Evolutionary conservation across 2,888 invertebrate genomes (phyloP).

Genomic region (Pristionchus maxplancki): DNA sequence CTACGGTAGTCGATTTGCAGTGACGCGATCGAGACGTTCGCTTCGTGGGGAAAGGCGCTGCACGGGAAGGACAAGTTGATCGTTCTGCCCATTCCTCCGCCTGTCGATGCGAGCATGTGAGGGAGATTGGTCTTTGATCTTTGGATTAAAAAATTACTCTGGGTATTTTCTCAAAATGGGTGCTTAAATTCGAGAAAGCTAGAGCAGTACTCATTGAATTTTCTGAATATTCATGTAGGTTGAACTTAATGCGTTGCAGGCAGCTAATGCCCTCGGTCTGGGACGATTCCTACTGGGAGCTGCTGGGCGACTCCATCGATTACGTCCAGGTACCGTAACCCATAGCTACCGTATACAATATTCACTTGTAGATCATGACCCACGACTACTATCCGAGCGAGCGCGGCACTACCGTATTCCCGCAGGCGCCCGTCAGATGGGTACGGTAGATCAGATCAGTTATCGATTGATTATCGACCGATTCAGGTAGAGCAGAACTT

Average conservation of each 20-base stretch:
- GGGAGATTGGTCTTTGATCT: not conserved
- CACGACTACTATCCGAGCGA: constrained; percentile 43
- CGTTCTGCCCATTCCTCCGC: constrained; percentile 50
- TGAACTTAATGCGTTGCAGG: not conserved
- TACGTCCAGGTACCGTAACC: constrained; percentile 41
- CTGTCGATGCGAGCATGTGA: constrained; percentile 44
- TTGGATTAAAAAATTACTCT: not conserved
- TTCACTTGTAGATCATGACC: constrained; percentile 43
- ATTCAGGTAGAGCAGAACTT: constrained; percentile 47
- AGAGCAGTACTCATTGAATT: too few species aligned
- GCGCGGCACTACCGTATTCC: not conserved
- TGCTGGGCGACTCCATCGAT: constrained; percentile 23
- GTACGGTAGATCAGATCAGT: not conserved
- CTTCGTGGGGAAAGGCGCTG: constrained; percentile 39
- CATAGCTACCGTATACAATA: not conserved
- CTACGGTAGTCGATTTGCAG: constrained; percentile 18
- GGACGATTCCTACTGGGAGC: constrained; percentile 43
- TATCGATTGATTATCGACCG: not conserved
- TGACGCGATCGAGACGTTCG: constrained; percentile 37
- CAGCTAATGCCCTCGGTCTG: not conserved
- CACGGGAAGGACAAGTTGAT: constrained; percentile 23
- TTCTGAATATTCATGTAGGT: not conserved
- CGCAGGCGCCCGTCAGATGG: constrained; percentile 43
- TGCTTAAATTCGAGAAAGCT: not conserved
- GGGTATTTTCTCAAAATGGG: too few species aligned